Percentiles rank a stretch among this genome's conserved stretches.
Conservation (phyloP, 2,797 vertebrate genomes). For the Epinephelus malabaricus region DNA sequence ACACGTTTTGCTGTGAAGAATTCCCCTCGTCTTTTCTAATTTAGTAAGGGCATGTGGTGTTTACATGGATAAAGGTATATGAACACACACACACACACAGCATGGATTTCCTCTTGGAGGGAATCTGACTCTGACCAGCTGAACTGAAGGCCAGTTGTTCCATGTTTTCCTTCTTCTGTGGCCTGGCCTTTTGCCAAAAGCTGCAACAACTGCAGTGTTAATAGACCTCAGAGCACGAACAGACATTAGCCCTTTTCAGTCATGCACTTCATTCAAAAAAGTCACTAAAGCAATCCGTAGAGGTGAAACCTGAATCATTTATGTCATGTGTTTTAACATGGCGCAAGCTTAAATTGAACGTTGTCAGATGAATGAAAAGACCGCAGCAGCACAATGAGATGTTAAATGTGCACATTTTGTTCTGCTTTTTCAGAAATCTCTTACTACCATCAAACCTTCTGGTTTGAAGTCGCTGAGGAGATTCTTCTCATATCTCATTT, state of each 20-base stretch:
- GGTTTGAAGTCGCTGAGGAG: too few species aligned
- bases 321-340: neutral
- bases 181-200: conserved; percentile 30
- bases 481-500: too few species aligned
- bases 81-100: conserved; percentile 1
- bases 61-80: neutral
- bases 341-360: too few species aligned
- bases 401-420: too few species aligned
- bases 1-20: too few species aligned
- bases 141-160: conserved; percentile 47
- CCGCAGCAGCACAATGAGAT: too few species aligned
- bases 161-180: conserved; percentile 31
- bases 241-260: neutral
- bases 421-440: too few species aligned
- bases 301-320: neutral
- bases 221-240: neutral
- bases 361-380: too few species aligned
- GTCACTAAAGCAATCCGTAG: neutral
- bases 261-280: neutral
- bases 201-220: conserved; percentile 32
- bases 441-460: too few species aligned
- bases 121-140: conserved; percentile 39
- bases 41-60: neutral
- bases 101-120: neutral
- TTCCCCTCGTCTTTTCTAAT: neutral